Percentiles rank a stretch among this genome's conserved stretches.
Evolutionary conservation across 92 coral and sea anemone genomes (phyloP).

Genomic region (Meandrina meandrites): DNA sequence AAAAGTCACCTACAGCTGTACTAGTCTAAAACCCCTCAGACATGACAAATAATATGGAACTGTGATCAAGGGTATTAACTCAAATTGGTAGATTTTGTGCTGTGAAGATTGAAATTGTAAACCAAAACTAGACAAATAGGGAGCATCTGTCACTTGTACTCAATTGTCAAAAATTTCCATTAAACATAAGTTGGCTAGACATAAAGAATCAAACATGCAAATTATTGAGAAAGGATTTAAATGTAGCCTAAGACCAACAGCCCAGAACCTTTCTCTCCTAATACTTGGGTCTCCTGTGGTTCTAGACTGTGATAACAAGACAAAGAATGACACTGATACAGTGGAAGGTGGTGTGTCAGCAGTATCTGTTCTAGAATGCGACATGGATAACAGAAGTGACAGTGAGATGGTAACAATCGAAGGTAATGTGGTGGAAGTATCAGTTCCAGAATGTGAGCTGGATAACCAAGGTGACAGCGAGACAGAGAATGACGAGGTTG

Average conservation of each 20-base stretch:
- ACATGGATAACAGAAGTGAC: neutral
- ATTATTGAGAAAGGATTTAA: no score
- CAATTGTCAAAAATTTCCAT: no score
- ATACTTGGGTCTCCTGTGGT: conserved; percentile 13
- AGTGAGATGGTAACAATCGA: neutral
- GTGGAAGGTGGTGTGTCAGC: neutral
- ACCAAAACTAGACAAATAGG: no score
- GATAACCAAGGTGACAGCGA: neutral
- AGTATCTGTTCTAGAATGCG: neutral
- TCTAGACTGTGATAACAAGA: neutral
- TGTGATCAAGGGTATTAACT: no score
- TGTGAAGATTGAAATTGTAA: no score
- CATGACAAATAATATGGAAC: no score
- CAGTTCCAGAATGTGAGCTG: neutral
- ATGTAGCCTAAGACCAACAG: neutral
- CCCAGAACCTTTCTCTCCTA: neutral
- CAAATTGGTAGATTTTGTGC: no score
- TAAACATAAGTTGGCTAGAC: no score
- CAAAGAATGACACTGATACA: neutral
- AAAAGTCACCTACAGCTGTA: neutral
- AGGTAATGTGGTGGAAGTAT: neutral
- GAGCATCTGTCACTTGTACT: no score
- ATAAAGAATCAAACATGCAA: no score
- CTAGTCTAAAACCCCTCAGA: no score
- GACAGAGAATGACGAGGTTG: neutral